Base-by-base conservation (phyloP, 2,113 vertebrate species). In the Melanerpes formicivorus region DNA sequence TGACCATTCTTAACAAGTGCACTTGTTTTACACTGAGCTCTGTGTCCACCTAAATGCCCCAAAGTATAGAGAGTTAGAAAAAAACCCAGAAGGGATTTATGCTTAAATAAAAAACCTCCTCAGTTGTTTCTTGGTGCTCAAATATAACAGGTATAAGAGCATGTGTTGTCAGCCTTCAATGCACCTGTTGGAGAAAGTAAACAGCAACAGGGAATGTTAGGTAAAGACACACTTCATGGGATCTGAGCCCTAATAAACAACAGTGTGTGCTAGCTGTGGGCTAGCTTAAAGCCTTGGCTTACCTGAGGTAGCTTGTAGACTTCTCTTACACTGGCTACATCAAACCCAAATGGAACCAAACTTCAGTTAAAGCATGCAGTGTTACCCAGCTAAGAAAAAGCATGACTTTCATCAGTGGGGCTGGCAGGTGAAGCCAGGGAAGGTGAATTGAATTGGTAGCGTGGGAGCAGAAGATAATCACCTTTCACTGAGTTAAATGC, bases 311-410 rank as follows among this genome's bases (percentile, higher is more conserved):
- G 19, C 66, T 62, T 75, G 25, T n/a, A 72, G 32, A 13, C 48
- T 64, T 88, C 8, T 55, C 25, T 87, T 88, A 27, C 2, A 0
- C 37, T 60, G 81, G 42, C 80, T 60, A 34, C 32, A 59, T 76
- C 37, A 87, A 92, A 93, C 66, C 32, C 23, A 87, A 85, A 69
- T 21, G 3, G 91, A 93, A 93, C 10, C 73, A 79, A 69, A 72
- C 37, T 69, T 75, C 46, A 50, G 55, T 25, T 58, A n/a, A 66
- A 88, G 37, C 56, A 54, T 37, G 37, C 87, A 8, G 13, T 34
- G 70, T 69, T 95, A 37, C 30, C n/a, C 83, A 42, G 26, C 46
- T 69, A 40, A 72, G 34, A 78, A 75, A 90, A 91, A 69, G 25
- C 65, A 58, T 65, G 58, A 40, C 54, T 75, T 88, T 74, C 7